These are phyloP conservation scores for Rhopalosiphum nymphaeae DNA, from an alignment of 2,888 invertebrate species.

Conservation along the genomic window DNA sequence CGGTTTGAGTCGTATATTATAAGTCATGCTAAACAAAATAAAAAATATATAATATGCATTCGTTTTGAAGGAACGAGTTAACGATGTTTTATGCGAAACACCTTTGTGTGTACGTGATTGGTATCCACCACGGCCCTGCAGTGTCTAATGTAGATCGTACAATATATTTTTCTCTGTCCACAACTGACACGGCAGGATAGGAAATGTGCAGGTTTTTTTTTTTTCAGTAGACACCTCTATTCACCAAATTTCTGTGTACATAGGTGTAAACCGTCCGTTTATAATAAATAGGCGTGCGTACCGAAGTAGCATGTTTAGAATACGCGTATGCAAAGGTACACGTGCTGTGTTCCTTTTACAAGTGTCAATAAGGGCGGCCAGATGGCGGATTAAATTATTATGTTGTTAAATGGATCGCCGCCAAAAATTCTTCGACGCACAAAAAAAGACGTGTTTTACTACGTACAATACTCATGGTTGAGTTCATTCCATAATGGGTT, in stretches of 20 bases:
- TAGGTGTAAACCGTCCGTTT: not conserved
- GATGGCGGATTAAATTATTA: not conserved
- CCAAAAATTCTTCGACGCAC: not conserved
- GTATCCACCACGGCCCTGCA: not conserved
- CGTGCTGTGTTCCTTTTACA: not conserved
- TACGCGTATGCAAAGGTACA: not conserved
- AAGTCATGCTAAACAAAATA: not conserved
- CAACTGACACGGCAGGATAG: not conserved
- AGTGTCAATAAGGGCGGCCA: not conserved
- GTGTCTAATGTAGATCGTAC: not conserved
- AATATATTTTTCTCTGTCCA: not conserved
- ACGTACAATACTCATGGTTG: not conserved
- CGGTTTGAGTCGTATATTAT: not conserved
- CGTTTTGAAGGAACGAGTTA: not conserved
- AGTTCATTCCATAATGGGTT: not conserved
- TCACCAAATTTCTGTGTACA: not conserved
- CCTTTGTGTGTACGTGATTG: not conserved
- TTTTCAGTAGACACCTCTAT: not conserved
- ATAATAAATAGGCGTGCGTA: not conserved
- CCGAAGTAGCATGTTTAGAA: not conserved
- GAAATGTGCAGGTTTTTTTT: not conserved
- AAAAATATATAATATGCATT: conserved; percentile 2
- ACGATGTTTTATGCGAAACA: not conserved
- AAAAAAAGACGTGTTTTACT: not conserved
- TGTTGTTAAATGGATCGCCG: not conserved